phyloP scores from a whole-genome alignment of 2,797 vertebrate species.

The Chloroceryle inda region DNA sequence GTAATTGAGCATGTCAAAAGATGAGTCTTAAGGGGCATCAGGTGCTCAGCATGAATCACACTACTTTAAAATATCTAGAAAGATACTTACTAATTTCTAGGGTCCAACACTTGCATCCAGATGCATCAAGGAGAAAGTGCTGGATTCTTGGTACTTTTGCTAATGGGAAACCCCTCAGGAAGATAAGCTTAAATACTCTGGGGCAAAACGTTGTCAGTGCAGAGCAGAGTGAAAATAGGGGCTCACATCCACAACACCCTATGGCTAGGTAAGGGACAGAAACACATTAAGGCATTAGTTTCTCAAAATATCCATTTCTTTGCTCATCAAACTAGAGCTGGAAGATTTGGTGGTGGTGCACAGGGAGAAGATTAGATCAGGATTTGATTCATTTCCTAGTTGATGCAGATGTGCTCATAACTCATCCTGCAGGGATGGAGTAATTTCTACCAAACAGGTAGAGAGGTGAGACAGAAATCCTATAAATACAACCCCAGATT shows the following conservation, averaged over 20 bases:
- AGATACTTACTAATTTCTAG: background rate
- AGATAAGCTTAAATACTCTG: background rate
- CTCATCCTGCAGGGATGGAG: background rate
- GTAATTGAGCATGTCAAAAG: background rate
- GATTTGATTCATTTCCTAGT: background rate
- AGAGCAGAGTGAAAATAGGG: background rate
- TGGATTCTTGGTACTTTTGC: background rate
- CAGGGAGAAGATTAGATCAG: background rate
- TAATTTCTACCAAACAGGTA: background rate
- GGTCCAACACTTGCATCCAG: background rate
- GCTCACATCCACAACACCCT: background rate
- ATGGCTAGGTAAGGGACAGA: background rate
- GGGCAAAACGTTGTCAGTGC: background rate
- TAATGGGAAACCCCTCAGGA: background rate
- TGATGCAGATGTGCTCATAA: background rate
- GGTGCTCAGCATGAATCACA: background rate
- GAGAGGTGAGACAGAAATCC: background rate
- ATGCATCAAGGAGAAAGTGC: rapidly evolving
- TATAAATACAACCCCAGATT: background rate
- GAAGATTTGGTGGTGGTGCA: background rate
- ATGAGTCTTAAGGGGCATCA: background rate
- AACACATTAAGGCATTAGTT: background rate
- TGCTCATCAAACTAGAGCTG: background rate
- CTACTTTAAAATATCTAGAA: background rate
- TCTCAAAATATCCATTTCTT: background rate